A percentile compares a stretch with the other conserved stretches of the same genome.
phyloP scores from a whole-genome alignment of 2,113 vertebrate species.

The Agelaius tricolor region DNA sequence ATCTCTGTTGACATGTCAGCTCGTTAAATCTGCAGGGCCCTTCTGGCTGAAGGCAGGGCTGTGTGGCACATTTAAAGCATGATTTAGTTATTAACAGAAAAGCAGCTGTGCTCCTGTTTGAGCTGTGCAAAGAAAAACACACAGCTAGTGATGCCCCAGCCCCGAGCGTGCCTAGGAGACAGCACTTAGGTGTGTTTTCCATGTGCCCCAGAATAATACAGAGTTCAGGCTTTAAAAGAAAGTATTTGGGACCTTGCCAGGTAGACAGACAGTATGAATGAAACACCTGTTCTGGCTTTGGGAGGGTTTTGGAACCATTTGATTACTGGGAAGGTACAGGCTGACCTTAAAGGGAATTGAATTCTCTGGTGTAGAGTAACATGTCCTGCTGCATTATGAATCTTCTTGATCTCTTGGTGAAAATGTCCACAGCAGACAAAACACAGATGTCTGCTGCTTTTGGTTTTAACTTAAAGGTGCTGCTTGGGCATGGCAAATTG shows the following conservation, averaged over 20 bases:
- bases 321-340: constrained; percentile 56
- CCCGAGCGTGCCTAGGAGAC: not conserved
- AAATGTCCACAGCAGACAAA: not conserved
- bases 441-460: not conserved
- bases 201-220: not conserved
- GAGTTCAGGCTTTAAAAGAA: constrained; percentile 39
- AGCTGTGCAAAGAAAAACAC: not conserved
- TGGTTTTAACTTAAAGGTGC: not conserved
- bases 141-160: not conserved
- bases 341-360: constrained; percentile 60
- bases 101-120: constrained; percentile 38
- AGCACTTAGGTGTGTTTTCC: not conserved
- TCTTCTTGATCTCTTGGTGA: not conserved
- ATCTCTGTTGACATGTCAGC: constrained; percentile 57
- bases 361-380: constrained; percentile 57
- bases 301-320: constrained; percentile 41
- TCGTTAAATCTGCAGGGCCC: constrained; percentile 33
- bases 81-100: constrained; percentile 33
- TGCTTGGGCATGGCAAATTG: not conserved
- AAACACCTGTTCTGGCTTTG: constrained; percentile 71
- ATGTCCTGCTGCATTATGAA: not conserved
- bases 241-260: constrained; percentile 62
- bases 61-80: not conserved
- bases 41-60: constrained; percentile 3
- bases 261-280: constrained; percentile 65